These are phyloP conservation scores for Otus sunia DNA, from an alignment of 2,113 vertebrate species.

Conservation along the genomic window DNA sequence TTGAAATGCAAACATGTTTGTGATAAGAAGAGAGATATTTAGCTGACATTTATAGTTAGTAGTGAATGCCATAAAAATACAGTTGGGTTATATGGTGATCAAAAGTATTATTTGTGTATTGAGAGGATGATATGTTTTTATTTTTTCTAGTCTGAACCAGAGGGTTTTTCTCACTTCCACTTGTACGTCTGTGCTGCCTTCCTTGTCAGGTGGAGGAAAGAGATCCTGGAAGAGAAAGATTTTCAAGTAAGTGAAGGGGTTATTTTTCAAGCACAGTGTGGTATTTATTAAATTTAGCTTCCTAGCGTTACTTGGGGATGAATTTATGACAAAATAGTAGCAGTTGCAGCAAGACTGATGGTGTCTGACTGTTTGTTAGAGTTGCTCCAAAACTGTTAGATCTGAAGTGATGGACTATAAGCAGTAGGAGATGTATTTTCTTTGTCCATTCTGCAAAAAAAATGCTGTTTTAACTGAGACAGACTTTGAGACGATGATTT, in stretches of 20 bases:
- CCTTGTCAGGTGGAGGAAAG: slow-evolving; percentile 91
- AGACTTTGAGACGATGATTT: background rate
- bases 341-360: background rate
- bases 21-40: background rate
- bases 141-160: slow-evolving; percentile 87
- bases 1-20: background rate
- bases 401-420: background rate
- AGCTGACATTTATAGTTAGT: background rate
- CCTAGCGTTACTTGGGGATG: background rate
- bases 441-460: background rate
- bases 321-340: background rate
- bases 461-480: background rate
- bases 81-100: background rate
- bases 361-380: background rate
- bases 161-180: slow-evolving; percentile 97
- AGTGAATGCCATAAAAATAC: background rate
- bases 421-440: background rate
- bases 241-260: slow-evolving; percentile 86
- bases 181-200: slow-evolving; percentile 96
- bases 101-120: background rate
- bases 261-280: background rate
- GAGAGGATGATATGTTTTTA: background rate
- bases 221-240: slow-evolving; percentile 84
- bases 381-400: background rate
- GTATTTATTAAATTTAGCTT: background rate